Evolutionary conservation across 1,140 invertebrate species (phyloP), one percentile per base, ranked within the genome.

Genomic region (Geopemphigus sp.): DNA sequence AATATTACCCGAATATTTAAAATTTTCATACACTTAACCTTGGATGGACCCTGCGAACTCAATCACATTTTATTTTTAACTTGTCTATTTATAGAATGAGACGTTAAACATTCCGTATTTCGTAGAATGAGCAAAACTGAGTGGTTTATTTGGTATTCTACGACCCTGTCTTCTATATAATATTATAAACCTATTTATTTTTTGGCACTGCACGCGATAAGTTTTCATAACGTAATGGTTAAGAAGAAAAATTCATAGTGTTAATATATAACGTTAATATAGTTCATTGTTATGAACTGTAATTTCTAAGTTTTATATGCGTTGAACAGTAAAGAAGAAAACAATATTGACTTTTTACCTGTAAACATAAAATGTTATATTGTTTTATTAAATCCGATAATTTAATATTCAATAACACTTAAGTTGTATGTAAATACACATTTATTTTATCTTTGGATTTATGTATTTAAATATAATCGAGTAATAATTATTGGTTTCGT

Each of bases 41-140:
- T 63, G 74, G 57, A 61, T 22, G 57, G 39, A 78, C 68, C 54
- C 32, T 57, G 32, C 57, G 57, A 61, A 78, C 74, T 47, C 56
- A 53, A 76, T 45, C 19, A 45, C 5, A 29, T 57, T 78, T 47
- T 78, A 78, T 78, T 78, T 78, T 78, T 39, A 78, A 39, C 74
- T 78, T 22, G 15, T 24, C 39, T 78, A 78, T 78, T 78, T 63
- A 47, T 78, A 61, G 39, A 5, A 11, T 5, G 57, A 61, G 24
- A 63, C 74, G 22, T 63, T 22, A 61, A 78, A 59, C 10, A 78
- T 78, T 78, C 61, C 45, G 24, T 78, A 63, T 78, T 78, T 26
- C 74, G 74, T 78, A 63, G 57, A 57, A 63, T n/a, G 39, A 59
- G 22, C 39, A 78, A 50, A 61, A 61, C 57, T 61, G 45, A 14